These are phyloP conservation scores for Hormaphis cornu DNA, from an alignment of 1,140 invertebrate genomes.

Conservation along the genomic window DNA sequence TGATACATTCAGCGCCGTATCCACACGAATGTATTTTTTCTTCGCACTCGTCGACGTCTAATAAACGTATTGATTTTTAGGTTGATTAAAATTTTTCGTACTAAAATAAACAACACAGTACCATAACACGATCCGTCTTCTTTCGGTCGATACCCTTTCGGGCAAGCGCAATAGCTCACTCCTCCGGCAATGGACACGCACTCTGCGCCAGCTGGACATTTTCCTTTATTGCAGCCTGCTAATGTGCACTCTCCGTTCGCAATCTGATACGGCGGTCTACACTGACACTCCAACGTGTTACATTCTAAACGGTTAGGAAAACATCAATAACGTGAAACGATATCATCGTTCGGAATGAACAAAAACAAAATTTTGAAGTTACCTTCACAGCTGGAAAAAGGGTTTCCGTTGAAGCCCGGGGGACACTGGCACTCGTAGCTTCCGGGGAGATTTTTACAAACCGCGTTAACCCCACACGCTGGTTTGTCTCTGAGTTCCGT, in stretches of 20 bases:
- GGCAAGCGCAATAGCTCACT: conserved; percentile 80
- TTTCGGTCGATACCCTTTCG: conserved; percentile 64
- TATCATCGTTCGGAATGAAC: neutral
- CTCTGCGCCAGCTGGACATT: conserved; percentile 71
- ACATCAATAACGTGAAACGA: neutral
- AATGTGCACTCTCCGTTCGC: conserved; percentile 73
- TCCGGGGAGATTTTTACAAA: conserved; percentile 87
- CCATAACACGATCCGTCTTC: conserved; percentile 63
- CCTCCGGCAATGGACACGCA: conserved; percentile 81
- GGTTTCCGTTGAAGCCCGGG: conserved; percentile 75
- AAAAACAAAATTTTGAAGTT: conserved; percentile 25
- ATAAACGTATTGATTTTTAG: conserved; percentile 6
- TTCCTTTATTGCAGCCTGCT: conserved; percentile 65
- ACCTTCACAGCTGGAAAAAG: conserved; percentile 70
- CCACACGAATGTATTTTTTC: conserved; percentile 67
- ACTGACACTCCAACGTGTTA: conserved; percentile 70
- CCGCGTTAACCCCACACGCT: conserved; percentile 73
- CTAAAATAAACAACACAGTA: conserved; percentile 35
- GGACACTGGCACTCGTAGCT: conserved; percentile 88
- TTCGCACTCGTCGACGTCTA: conserved; percentile 72
- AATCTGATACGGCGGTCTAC: conserved; percentile 74
- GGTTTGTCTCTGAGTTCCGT: conserved; percentile 57
- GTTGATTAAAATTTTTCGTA: neutral
- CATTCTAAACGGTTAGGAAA: conserved; percentile 51
- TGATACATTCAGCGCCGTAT: conserved; percentile 75